phyloP scores from a whole-genome alignment of 2,797 vertebrate genomes.

The Pangasius macronema region DNA sequence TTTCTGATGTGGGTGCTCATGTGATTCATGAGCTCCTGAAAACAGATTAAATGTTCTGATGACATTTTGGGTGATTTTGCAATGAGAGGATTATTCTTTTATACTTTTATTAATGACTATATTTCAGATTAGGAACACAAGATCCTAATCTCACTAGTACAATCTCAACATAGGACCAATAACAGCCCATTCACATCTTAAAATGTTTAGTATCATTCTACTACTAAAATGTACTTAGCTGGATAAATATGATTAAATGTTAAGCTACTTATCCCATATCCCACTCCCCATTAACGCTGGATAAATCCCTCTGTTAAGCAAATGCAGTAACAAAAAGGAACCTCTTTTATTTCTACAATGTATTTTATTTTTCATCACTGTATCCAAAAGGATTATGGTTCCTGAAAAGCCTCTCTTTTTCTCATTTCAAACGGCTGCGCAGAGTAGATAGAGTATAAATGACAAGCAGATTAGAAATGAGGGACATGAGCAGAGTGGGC shows the following conservation, averaged over 20 bases:
- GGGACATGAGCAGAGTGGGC: slow-evolving; percentile 40
- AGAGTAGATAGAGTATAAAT: slow-evolving; percentile 43
- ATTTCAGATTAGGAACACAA: background rate
- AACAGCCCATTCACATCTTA: background rate
- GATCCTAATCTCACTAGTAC: background rate
- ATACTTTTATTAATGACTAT: background rate
- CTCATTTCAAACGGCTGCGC: slow-evolving; percentile 48
- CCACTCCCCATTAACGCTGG: slow-evolving; percentile 41
- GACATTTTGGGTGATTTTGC: background rate
- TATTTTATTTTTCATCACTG: slow-evolving; percentile 49
- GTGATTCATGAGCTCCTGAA: background rate
- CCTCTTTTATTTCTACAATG: slow-evolving; percentile 45
- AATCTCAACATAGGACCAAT: background rate
- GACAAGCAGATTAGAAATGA: slow-evolving; percentile 42
- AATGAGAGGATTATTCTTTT: background rate
- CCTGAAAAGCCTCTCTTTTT: slow-evolving; percentile 54
- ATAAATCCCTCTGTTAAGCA: slow-evolving; percentile 49
- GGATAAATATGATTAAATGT: slow-evolving; percentile 41
- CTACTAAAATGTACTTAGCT: background rate
- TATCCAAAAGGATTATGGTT: slow-evolving; percentile 54
- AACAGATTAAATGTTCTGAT: background rate
- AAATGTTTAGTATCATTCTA: background rate
- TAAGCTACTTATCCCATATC: slow-evolving; percentile 27
- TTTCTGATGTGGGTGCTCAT: background rate
- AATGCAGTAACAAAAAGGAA: slow-evolving; percentile 50